Percentiles rank a stretch among this genome's conserved stretches.
phyloP scores from a whole-genome alignment of 1,140 invertebrate species.

The Saccostrea cuccullata region DNA sequence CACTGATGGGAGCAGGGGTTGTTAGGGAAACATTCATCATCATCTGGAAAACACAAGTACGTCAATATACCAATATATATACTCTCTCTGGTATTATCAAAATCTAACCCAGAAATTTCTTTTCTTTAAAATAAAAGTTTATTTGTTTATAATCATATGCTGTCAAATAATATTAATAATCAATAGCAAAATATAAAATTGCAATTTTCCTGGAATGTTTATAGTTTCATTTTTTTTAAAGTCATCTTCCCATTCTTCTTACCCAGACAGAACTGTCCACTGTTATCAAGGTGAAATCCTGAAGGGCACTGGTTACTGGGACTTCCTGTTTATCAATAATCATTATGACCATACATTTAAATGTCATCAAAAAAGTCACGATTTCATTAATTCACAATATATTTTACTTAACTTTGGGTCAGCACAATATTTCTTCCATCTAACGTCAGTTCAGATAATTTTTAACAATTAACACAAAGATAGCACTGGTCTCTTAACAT shows the following conservation, averaged over 20 bases:
- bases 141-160: no score
- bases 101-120: no score
- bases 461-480: no score
- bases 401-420: no score
- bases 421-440: no score
- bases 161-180: background rate
- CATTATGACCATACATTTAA: no score
- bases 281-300: conserved; percentile 75
- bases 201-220: background rate
- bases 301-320: conserved; percentile 75
- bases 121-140: no score
- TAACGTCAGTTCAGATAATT: no score
- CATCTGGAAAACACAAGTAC: conserved; percentile 74
- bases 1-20: conserved; percentile 82
- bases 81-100: background rate
- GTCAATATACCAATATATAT: background rate
- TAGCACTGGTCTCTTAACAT: no score
- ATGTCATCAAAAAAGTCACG: no score
- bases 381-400: no score
- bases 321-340: conserved; percentile 62
- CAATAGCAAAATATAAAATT: background rate
- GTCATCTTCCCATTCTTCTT: background rate
- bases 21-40: conserved; percentile 81
- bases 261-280: conserved; percentile 72
- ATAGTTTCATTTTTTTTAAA: background rate